Evolutionary conservation across 1,140 invertebrate genomes (phyloP), one percentile per base, ranked within the genome.

Genomic region (Frieseomelitta varia): DNA sequence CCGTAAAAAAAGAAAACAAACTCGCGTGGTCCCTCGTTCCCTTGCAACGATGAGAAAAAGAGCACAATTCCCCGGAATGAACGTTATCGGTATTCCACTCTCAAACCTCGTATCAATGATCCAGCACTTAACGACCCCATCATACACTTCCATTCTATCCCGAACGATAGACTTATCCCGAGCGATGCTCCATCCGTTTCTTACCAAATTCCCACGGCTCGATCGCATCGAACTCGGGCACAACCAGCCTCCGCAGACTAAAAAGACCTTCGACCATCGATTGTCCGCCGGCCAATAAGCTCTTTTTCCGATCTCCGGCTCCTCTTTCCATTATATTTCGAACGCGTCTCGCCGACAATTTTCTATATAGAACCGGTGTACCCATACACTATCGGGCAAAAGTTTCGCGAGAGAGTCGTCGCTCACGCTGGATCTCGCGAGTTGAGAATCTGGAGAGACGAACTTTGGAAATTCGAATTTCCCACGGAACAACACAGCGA

Each of bases 331-430:
- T 27, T 14, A 74, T 68, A 67, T 30, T 39, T 65, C 58, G n/a
- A 34, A 47, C 71, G 61, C 71, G 71, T 68, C 73, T 56, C 63
- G 63, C 8, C 30, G 27, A 47, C 81, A 83, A 83, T 78, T 83
- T 83, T 78, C 75, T 71, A 53, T 69, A 51, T 68, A 47, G 6
- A 83, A 30, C 30, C 17, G 51, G 39, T 47, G 39, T 47, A 47
- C 15, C n/a, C n/a, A 24, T 21, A 27, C 21, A 55, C 47, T 27
- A 12, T 1, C 11, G n/a, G 21, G 39, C 3, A 24, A 61, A 61
- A 61, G 24, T 61, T 61, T n/a, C 24, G 58, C 39, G 6, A 47
- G 8, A 47, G 39, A 47, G 8, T 47, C 39, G 39, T 47, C 39
- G 6, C 0, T 47, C 39, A 0, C 39, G 39, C 39, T 47, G 34